Evolutionary conservation across 1,140 invertebrate genomes (phyloP).

Genomic region (Thalassaphorura encarpata): DNA sequence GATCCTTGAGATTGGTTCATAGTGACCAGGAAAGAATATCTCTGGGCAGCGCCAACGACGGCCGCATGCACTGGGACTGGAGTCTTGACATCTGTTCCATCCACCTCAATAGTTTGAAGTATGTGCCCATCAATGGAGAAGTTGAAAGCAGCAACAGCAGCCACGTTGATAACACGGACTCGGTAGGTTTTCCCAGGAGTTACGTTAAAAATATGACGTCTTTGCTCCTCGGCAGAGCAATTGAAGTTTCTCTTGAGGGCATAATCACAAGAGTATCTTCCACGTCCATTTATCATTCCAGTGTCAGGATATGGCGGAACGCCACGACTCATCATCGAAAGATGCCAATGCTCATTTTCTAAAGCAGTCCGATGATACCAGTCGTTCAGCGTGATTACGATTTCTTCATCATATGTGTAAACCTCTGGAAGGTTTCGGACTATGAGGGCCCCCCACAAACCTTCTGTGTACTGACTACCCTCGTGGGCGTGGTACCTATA

Average conservation of each 20-base stretch:
- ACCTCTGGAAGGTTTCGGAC: slow-evolving; percentile 3
- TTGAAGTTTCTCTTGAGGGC: background rate
- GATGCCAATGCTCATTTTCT: background rate
- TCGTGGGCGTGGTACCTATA: slow-evolving; percentile 17
- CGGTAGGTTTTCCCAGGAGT: slow-evolving; percentile 8
- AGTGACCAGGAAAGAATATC: slow-evolving; percentile 19
- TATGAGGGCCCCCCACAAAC: slow-evolving; percentile 15
- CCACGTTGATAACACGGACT: slow-evolving; percentile 19
- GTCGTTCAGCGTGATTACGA: slow-evolving; percentile 11
- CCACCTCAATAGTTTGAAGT: slow-evolving; percentile 17
- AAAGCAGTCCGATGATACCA: slow-evolving; percentile 23
- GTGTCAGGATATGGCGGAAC: slow-evolving; percentile 3
- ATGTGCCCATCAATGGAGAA: slow-evolving; percentile 24
- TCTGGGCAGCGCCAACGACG: slow-evolving; percentile 8
- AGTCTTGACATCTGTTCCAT: slow-evolving; percentile 1
- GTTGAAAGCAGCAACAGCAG: slow-evolving; percentile 2
- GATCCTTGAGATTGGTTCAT: background rate
- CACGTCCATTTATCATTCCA: background rate
- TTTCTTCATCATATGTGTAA: slow-evolving; percentile 17
- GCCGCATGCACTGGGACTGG: slow-evolving; percentile 3
- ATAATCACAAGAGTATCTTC: background rate
- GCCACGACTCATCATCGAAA: background rate
- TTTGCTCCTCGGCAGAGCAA: background rate
- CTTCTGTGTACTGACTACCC: slow-evolving; percentile 21
- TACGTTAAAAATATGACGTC: slow-evolving; percentile 6